Conservation (phyloP, 2,113 vertebrate species). For the Paratilapia polleni region DNA sequence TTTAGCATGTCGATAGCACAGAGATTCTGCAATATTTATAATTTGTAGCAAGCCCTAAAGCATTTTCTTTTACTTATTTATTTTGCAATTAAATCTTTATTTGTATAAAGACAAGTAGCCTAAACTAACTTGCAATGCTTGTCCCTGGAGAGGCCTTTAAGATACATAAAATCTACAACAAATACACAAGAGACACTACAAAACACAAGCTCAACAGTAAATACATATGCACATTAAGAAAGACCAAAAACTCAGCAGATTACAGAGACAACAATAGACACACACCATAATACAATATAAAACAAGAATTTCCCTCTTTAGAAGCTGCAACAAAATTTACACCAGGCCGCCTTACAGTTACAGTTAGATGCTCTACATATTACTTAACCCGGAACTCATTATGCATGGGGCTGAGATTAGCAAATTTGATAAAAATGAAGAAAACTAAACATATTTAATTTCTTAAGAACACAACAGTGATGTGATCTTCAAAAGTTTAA, state of each 20-base stretch:
- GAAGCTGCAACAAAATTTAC: not conserved
- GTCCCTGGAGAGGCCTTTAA: not conserved
- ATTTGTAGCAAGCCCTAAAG: conserved; percentile 20
- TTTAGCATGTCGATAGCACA: conserved; percentile 32
- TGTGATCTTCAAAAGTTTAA: not conserved
- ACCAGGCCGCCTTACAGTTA: not conserved
- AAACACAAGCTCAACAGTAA: not conserved
- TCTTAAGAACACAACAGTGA: not conserved
- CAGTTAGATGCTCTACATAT: not conserved
- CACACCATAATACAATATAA: not conserved
- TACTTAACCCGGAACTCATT: not conserved
- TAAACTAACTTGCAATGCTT: not conserved
- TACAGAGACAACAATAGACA: not conserved
- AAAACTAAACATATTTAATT: not conserved
- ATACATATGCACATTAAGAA: not conserved
- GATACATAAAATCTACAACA: not conserved
- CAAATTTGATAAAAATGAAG: not conserved
- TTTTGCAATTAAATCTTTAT: not conserved
- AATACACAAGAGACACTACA: not conserved
- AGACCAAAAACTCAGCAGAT: not conserved
- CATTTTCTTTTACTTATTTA: not conserved
- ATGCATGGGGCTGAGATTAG: not conserved
- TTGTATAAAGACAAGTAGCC: not conserved
- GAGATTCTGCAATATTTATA: not conserved
- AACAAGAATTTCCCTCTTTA: not conserved